These are phyloP conservation scores for Coregonus ussuriensis DNA, from an alignment of 2,797 vertebrate genomes.

Conservation along the genomic window DNA sequence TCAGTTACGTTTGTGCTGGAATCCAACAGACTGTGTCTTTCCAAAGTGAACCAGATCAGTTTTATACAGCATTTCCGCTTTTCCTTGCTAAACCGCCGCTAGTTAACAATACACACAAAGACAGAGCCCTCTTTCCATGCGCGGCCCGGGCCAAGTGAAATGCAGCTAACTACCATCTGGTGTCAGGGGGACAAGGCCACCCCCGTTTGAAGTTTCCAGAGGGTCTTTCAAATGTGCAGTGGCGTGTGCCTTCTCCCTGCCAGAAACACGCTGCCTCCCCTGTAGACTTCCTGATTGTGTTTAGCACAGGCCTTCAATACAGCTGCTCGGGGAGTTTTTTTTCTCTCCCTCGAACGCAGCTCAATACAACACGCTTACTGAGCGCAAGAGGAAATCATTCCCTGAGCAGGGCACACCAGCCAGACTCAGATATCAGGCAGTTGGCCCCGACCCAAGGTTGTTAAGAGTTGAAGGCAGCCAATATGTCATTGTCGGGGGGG, in stretches of 20 bases:
- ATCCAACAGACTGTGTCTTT: background rate
- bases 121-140: background rate
- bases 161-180: background rate
- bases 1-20: background rate
- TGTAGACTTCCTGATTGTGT: constrained; percentile 5
- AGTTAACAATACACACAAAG: background rate
- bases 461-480: constrained; percentile 1
- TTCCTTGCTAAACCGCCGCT: background rate
- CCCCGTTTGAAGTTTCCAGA: constrained; percentile 13
- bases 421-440: background rate
- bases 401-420: constrained; percentile 1
- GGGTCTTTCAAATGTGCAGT: background rate
- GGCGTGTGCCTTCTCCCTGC: constrained; percentile 3
- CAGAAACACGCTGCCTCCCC: constrained; percentile 1
- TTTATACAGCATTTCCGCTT: too few relatives aligned
- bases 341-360: background rate
- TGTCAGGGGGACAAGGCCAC: background rate
- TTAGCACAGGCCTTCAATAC: constrained; percentile 4
- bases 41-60: background rate
- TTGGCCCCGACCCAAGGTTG: background rate
- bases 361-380: background rate
- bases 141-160: background rate
- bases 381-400: background rate
- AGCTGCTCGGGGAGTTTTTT: constrained; percentile 1
- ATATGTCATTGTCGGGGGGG: background rate